Evolutionary conservation across 2,797 vertebrate genomes (phyloP).

Genomic region (Micrastur ruficollis): DNA sequence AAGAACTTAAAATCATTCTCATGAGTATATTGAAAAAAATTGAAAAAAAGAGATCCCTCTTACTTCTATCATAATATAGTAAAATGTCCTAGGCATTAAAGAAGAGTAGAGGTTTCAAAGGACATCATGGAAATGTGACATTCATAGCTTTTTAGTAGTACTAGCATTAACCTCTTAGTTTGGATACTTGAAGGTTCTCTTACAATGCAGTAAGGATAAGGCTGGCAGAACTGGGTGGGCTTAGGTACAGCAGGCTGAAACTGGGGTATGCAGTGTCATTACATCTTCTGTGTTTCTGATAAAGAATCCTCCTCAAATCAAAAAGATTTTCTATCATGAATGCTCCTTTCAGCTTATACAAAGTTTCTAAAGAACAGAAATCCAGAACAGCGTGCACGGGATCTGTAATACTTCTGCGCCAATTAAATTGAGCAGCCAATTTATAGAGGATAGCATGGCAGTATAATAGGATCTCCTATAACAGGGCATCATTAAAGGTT

Average conservation of each 20-base stretch:
- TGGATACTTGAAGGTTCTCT: not conserved
- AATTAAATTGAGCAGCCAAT: not conserved
- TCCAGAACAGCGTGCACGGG: not conserved
- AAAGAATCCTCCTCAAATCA: not conserved
- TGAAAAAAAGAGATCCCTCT: not conserved
- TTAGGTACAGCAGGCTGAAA: not conserved
- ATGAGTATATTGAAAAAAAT: not conserved
- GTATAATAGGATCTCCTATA: not conserved
- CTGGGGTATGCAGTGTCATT: not conserved
- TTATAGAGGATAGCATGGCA: not conserved
- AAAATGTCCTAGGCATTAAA: not conserved
- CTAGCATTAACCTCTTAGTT: not conserved
- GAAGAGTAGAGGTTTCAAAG: not conserved
- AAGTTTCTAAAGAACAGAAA: not conserved
- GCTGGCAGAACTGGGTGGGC: not conserved
- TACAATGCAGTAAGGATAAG: not conserved
- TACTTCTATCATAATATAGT: not conserved
- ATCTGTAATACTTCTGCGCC: not conserved
- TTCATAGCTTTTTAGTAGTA: not conserved
- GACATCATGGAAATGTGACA: rapidly evolving
- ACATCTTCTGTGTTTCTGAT: not conserved
- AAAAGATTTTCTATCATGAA: not conserved
- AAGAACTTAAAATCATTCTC: not conserved
- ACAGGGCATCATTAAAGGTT: not conserved
- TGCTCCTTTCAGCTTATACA: not conserved